phyloP scores from a whole-genome alignment of 2,888 invertebrate genomes.

The Brachylomia viminalis region DNA sequence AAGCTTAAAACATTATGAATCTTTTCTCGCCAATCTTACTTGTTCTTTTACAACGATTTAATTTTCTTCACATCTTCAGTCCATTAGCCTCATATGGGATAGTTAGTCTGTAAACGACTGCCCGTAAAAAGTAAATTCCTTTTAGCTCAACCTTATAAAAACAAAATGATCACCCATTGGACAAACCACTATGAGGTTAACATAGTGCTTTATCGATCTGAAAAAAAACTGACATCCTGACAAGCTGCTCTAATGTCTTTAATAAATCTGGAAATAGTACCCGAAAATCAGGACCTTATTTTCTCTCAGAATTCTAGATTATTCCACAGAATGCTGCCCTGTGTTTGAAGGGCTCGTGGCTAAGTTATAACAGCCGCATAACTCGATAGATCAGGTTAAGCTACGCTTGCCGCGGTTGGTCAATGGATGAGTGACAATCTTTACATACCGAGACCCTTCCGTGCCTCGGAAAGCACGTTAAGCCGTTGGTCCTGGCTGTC shows the following conservation, averaged over 20 bases:
- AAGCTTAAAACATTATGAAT: not conserved
- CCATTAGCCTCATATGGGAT: slow-evolving; percentile 33
- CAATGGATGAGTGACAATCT: too few species aligned
- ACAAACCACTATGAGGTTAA: slow-evolving; percentile 32
- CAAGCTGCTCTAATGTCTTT: slow-evolving; percentile 32
- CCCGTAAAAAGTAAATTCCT: slow-evolving; percentile 59
- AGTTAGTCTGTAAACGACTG: slow-evolving; percentile 46
- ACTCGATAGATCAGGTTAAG: too few species aligned
- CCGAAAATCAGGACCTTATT: slow-evolving; percentile 49
- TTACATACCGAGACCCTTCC: too few species aligned
- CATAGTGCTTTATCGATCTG: slow-evolving; percentile 45
- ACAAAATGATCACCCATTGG: slow-evolving; percentile 54
- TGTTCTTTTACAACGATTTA: slow-evolving; percentile 21
- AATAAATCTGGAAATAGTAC: slow-evolving; percentile 44
- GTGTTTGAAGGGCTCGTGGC: too few species aligned
- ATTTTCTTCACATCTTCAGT: slow-evolving; percentile 42
- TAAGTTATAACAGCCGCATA: too few species aligned
- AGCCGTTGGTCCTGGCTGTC: too few species aligned
- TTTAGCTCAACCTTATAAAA: slow-evolving; percentile 57
- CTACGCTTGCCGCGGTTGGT: too few species aligned
- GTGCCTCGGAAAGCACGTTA: too few species aligned
- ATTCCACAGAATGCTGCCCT: slow-evolving; percentile 45
- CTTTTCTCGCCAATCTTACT: not conserved
- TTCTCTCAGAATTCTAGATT: slow-evolving; percentile 53
- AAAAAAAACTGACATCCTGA: slow-evolving; percentile 38